phyloP scores from a whole-genome alignment of 2,113 vertebrate species.

The Carassius carassius region DNA sequence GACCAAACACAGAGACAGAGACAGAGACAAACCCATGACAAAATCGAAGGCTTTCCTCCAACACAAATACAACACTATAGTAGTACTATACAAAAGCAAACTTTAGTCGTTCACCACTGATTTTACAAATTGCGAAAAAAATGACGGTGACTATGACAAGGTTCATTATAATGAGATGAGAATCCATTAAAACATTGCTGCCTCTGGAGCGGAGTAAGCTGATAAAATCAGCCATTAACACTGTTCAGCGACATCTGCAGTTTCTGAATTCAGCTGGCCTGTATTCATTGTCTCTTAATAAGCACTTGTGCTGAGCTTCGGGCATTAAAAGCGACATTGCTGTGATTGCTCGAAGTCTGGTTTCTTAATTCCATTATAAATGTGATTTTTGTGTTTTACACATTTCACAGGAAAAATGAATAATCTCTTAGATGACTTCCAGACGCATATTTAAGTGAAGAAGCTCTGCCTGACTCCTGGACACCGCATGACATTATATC shows the following conservation, averaged over 20 bases:
- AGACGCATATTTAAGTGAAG: slow-evolving; percentile 26
- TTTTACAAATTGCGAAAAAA: neutral
- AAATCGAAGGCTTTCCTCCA: neutral
- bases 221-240: slow-evolving; percentile 28
- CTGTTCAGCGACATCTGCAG: neutral
- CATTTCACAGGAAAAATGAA: slow-evolving; percentile 29
- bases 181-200: slow-evolving; percentile 3
- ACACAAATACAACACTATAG: no score
- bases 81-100: neutral
- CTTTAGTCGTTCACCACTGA: neutral
- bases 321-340: slow-evolving; percentile 3
- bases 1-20: slow-evolving; percentile 7
- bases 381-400: neutral
- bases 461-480: neutral
- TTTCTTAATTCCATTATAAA: neutral
- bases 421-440: slow-evolving; percentile 38
- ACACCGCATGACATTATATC: neutral
- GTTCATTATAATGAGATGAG: neutral
- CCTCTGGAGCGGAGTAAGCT: neutral
- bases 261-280: neutral
- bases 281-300: slow-evolving; percentile 22
- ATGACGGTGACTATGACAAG: neutral
- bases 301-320: slow-evolving; percentile 20
- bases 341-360: slow-evolving; percentile 17
- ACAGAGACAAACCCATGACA: neutral